These are phyloP conservation scores for Ectemnius lituratus DNA, from an alignment of 2,888 invertebrate genomes.

Conservation along the genomic window DNA sequence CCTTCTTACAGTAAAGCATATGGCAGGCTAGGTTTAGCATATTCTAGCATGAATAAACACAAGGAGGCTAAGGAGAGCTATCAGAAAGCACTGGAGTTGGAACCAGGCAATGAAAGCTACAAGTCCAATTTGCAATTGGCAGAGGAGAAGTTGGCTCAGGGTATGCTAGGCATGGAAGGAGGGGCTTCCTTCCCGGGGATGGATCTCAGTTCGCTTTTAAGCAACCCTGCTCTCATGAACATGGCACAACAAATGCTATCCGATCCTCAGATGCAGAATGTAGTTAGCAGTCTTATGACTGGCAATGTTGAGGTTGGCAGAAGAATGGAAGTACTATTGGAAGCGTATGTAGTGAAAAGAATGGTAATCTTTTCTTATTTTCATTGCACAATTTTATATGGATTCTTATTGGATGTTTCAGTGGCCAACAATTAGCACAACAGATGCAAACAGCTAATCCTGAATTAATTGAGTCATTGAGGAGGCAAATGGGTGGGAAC, in stretches of 20 bases:
- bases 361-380: not conserved
- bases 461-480: slow-evolving; percentile 88
- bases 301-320: slow-evolving; percentile 69
- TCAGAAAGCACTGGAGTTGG: slow-evolving; percentile 91
- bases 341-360: slow-evolving; percentile 77
- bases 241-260: slow-evolving; percentile 91
- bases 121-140: slow-evolving; percentile 91
- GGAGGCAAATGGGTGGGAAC: slow-evolving; percentile 80
- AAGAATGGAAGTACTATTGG: slow-evolving; percentile 78
- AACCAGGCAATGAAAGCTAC: slow-evolving; percentile 95
- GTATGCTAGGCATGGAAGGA: slow-evolving; percentile 57
- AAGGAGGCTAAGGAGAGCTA: slow-evolving; percentile 92
- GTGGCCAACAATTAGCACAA: slow-evolving; percentile 89
- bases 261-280: slow-evolving; percentile 90
- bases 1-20: slow-evolving; percentile 97
- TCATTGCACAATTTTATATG: not conserved
- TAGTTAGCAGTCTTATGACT: slow-evolving; percentile 83
- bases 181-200: slow-evolving; percentile 67
- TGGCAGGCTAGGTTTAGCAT: slow-evolving; percentile 92
- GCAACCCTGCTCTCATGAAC: slow-evolving; percentile 89
- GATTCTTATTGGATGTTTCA: slow-evolving; percentile 77
- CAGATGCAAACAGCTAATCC: slow-evolving; percentile 91
- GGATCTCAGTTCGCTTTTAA: slow-evolving; percentile 84
- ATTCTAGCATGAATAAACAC: slow-evolving; percentile 89
- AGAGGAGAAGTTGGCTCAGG: slow-evolving; percentile 81